phyloP scores from a whole-genome alignment of 1,140 invertebrate genomes.

The Musca domestica region DNA sequence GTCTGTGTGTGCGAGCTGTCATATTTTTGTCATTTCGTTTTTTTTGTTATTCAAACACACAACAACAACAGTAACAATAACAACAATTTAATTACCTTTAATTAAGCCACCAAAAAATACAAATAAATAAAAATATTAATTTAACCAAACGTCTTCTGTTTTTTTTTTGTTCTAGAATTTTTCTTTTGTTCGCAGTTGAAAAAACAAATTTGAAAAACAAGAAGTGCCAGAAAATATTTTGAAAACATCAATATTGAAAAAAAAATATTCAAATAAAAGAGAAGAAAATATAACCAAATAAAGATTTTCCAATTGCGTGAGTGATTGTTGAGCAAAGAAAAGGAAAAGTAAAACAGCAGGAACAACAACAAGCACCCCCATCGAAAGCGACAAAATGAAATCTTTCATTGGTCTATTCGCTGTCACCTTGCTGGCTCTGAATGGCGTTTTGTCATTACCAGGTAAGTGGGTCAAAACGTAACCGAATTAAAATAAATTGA shows the following conservation, averaged over 20 bases:
- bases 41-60: too few species aligned
- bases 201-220: too few species aligned
- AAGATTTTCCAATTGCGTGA: not conserved
- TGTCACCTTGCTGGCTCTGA: slow-evolving; percentile 34
- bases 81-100: too few species aligned
- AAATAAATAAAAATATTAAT: too few species aligned
- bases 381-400: slow-evolving; percentile 35
- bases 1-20: too few species aligned
- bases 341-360: slow-evolving; percentile 1
- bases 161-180: too few species aligned
- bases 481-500: not conserved
- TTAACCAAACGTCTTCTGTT: too few species aligned
- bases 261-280: too few species aligned
- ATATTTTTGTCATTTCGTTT: too few species aligned
- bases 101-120: too few species aligned
- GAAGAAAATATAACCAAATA: not conserved
- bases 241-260: not conserved
- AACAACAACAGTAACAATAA: too few species aligned
- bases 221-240: not conserved
- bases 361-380: slow-evolving; percentile 7
- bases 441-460: slow-evolving; percentile 39
- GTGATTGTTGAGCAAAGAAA: not conserved
- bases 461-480: slow-evolving; percentile 35
- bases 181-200: too few species aligned
- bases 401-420: slow-evolving; percentile 33